Conservation (phyloP, 2,113 vertebrate genomes). For the Orycteropus afer region DNA sequence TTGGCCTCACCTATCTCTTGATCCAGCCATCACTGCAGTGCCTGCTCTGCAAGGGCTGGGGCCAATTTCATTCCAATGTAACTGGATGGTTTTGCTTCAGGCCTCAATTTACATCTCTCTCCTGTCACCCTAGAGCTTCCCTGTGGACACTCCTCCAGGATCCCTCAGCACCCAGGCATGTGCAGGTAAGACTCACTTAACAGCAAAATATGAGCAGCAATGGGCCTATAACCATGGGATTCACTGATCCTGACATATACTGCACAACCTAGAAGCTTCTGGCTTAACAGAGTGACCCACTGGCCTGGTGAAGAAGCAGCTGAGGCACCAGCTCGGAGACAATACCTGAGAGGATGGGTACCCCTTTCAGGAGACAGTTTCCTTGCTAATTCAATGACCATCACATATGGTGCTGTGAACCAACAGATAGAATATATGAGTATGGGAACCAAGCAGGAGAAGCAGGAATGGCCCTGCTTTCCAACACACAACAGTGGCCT, state of each 20-base stretch:
- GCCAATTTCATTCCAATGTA: not conserved
- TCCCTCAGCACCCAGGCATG: not conserved
- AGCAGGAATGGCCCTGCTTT: too few relatives aligned
- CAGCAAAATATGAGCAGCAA: not conserved
- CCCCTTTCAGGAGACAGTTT: too few relatives aligned
- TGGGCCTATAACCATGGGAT: not conserved
- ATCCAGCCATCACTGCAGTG: not conserved
- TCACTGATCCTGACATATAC: not conserved
- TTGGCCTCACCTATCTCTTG: not conserved
- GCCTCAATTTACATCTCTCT: not conserved
- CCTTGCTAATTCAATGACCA: too few relatives aligned
- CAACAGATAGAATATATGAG: too few relatives aligned
- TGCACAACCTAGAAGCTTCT: not conserved
- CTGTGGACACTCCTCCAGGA: not conserved
- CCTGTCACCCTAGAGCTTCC: not conserved
- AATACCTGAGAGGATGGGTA: too few relatives aligned
- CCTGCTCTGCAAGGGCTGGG: not conserved
- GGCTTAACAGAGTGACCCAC: not conserved
- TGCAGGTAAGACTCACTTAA: not conserved
- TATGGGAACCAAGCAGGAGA: too few relatives aligned
- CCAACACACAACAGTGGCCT: too few relatives aligned
- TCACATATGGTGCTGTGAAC: too few relatives aligned
- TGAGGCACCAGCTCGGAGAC: not conserved
- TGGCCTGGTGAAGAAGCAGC: not conserved
- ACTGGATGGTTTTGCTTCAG: not conserved